Evolutionary conservation across 2,797 vertebrate species (phyloP).

Genomic region (Sciaenops ocellatus): DNA sequence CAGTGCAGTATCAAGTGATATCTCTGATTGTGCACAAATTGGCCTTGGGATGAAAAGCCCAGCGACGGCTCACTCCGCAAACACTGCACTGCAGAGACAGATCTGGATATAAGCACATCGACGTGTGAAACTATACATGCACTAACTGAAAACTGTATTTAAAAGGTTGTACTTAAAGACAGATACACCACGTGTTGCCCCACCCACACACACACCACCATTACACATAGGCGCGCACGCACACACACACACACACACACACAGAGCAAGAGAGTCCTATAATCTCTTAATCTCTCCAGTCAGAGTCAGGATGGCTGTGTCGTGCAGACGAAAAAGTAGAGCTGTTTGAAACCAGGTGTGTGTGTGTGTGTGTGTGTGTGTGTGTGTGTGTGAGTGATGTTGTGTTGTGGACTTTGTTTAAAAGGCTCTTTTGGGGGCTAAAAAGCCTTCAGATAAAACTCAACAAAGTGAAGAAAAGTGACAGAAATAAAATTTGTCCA

Average conservation of each 20-base stretch:
- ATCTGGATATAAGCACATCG: slow-evolving; percentile 1
- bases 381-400: not conserved
- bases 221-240: not conserved
- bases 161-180: slow-evolving; percentile 25
- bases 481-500: too few species aligned
- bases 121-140: not conserved
- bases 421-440: slow-evolving; percentile 15
- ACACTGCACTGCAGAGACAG: not conserved
- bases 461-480: not conserved
- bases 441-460: too few species aligned
- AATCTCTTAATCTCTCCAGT: slow-evolving; percentile 82
- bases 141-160: slow-evolving; percentile 23
- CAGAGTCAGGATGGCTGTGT: slow-evolving; percentile 53
- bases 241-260: slow-evolving; percentile 25
- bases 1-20: not conserved
- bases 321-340: slow-evolving; percentile 35
- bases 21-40: not conserved
- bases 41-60: slow-evolving; percentile 7
- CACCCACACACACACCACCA: slow-evolving; percentile 36
- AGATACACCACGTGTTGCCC: slow-evolving; percentile 33
- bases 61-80: slow-evolving; percentile 4
- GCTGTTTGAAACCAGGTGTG: slow-evolving; percentile 35
- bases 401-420: slow-evolving; percentile 1
- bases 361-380: slow-evolving; percentile 25
- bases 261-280: slow-evolving; percentile 46